Conservation (phyloP, 2,797 vertebrate genomes). For the Rhodeus uyekii region DNA sequence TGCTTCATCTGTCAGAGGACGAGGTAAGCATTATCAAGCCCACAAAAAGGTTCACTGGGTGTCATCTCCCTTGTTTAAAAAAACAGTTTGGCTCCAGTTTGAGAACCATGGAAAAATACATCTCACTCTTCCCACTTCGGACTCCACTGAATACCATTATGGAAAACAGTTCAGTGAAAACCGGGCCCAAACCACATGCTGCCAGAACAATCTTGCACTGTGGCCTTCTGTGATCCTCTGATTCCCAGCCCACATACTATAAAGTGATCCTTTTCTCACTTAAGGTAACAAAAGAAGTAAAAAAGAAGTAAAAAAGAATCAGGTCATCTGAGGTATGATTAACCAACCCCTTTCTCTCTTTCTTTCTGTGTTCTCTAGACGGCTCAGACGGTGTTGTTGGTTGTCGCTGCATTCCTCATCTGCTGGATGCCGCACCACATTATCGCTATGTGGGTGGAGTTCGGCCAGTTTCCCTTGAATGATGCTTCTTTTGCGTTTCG, state of each 20-base stretch:
- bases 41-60: neutral
- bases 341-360: constrained; percentile 15
- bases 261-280: neutral
- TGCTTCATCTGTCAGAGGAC: neutral
- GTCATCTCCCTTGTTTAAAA: neutral
- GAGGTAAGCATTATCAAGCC: neutral
- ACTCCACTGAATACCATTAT: neutral
- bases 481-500: constrained; percentile 79
- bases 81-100: neutral
- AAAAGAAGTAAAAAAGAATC: neutral
- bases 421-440: constrained; percentile 88
- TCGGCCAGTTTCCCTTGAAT: constrained; percentile 80
- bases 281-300: no score
- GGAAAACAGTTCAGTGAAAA: neutral
- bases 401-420: constrained; percentile 78
- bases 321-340: neutral
- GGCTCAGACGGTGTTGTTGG: constrained; percentile 80
- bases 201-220: neutral
- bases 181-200: neutral
- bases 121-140: neutral
- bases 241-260: neutral
- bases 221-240: neutral
- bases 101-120: neutral
- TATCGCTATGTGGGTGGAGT: constrained; percentile 85
- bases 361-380: constrained; percentile 70